These are phyloP conservation scores for Aptenodytes forsteri DNA, from an alignment of 2,113 vertebrate genomes.

Conservation along the genomic window DNA sequence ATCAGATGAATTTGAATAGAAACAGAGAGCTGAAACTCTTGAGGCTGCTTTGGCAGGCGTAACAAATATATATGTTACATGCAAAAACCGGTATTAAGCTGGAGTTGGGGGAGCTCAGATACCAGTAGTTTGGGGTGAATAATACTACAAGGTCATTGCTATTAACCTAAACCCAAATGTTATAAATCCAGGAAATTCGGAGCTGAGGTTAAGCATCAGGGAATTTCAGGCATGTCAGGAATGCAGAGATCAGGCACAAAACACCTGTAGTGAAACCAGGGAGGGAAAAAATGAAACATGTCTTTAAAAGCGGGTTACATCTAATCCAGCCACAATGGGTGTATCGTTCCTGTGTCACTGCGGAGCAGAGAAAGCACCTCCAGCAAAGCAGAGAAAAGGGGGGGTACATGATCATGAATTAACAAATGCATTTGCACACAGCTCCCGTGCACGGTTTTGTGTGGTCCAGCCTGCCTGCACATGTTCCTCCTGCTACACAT, in stretches of 20 bases:
- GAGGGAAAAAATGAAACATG: background rate
- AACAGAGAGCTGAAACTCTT: background rate
- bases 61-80: background rate
- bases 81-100: background rate
- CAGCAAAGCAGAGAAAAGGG: background rate
- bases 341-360: background rate
- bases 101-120: background rate
- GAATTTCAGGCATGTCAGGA: slow-evolving; percentile 35
- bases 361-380: background rate
- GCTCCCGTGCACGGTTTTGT: accelerated
- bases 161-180: background rate
- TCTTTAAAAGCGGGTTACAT: background rate
- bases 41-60: background rate
- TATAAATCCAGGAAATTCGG: slow-evolving; percentile 12
- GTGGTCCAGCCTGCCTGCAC: background rate
- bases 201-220: background rate
- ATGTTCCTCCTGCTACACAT: background rate
- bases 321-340: background rate
- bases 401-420: background rate
- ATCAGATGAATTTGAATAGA: background rate
- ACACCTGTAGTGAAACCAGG: slow-evolving; percentile 27
- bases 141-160: background rate
- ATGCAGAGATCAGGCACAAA: slow-evolving; percentile 27
- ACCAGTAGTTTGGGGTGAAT: background rate
- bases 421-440: background rate